Evolutionary conservation across 2,888 invertebrate species (phyloP).

Genomic region (Carpatolechia fugitivella): DNA sequence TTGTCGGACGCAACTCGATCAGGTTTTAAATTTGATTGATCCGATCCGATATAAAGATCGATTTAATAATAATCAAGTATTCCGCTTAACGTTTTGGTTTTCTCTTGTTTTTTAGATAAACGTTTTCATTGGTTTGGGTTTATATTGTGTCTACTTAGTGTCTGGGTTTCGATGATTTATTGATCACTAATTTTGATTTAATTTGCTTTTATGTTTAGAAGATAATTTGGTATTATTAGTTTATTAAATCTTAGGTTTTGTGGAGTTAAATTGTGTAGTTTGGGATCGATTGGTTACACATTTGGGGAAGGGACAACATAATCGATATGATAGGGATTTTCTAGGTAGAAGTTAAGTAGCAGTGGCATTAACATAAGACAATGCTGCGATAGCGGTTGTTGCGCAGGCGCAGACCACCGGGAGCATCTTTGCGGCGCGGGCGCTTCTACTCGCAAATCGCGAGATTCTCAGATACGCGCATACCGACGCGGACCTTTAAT

Average conservation of each 20-base stretch:
- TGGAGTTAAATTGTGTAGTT: constrained; percentile 16
- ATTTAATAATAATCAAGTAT: constrained; percentile 73
- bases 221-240: constrained; percentile 18
- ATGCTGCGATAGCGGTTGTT: constrained; percentile 50
- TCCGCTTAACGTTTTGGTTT: constrained; percentile 60
- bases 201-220: constrained; percentile 24
- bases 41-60: constrained; percentile 78
- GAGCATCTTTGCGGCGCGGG: constrained; percentile 46
- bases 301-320: not conserved
- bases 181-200: constrained; percentile 45
- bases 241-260: constrained; percentile 14
- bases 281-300: not conserved
- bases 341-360: constrained; percentile 14
- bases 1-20: constrained; percentile 70
- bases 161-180: constrained; percentile 55
- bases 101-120: constrained; percentile 66
- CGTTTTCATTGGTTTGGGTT: constrained; percentile 59
- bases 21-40: constrained; percentile 78
- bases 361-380: constrained; percentile 43
- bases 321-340: not conserved
- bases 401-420: constrained; percentile 50
- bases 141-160: constrained; percentile 51
- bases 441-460: constrained; percentile 67
- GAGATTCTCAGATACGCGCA: constrained; percentile 72
- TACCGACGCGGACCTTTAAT: constrained; percentile 69